Percentiles rank a stretch among this genome's conserved stretches.
These are phyloP conservation scores for Liposcelis brunnea DNA, from an alignment of 2,888 invertebrate genomes.

Conservation along the genomic window DNA sequence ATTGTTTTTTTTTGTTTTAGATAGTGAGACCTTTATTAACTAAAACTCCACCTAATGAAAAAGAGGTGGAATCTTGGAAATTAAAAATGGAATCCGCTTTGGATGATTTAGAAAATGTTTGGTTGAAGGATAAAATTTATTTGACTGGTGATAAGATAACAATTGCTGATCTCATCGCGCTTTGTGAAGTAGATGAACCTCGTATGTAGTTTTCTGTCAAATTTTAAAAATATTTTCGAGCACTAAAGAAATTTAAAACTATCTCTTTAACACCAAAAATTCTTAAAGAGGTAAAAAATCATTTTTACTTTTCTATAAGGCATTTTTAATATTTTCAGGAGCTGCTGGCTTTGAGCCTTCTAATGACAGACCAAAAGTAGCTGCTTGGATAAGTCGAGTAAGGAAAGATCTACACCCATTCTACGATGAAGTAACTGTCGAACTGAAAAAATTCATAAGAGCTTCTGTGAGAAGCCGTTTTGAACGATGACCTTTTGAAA, in stretches of 20 bases:
- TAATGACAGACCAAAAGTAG: slow-evolving; percentile 21
- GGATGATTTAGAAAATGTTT: slow-evolving; percentile 22
- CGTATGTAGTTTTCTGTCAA: slow-evolving; percentile 20
- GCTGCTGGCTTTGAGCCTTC: slow-evolving; percentile 24
- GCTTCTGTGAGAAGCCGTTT: no score
- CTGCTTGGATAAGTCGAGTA: slow-evolving; percentile 24
- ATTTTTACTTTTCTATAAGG: no score
- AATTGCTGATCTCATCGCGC: slow-evolving; percentile 28
- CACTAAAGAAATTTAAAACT: no score
- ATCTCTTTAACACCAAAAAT: no score
- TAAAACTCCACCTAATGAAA: slow-evolving; percentile 21
- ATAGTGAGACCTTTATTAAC: slow-evolving; percentile 21
- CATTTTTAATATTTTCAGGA: slow-evolving; percentile 17
- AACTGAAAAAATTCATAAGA: no score
- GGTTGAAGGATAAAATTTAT: slow-evolving; percentile 20
- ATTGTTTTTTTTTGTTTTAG: slow-evolving; percentile 15
- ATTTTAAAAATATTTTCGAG: no score
- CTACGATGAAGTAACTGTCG: slow-evolving; percentile 21
- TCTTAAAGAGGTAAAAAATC: no score
- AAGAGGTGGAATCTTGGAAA: slow-evolving; percentile 17
- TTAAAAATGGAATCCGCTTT: slow-evolving; percentile 20
- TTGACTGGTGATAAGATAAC: slow-evolving; percentile 24
- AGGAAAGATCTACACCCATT: slow-evolving; percentile 22
- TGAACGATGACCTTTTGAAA: no score
- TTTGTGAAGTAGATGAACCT: slow-evolving; percentile 28